phyloP scores from a whole-genome alignment of 2,113 vertebrate species.

The Tachysurus fulvidraco region DNA sequence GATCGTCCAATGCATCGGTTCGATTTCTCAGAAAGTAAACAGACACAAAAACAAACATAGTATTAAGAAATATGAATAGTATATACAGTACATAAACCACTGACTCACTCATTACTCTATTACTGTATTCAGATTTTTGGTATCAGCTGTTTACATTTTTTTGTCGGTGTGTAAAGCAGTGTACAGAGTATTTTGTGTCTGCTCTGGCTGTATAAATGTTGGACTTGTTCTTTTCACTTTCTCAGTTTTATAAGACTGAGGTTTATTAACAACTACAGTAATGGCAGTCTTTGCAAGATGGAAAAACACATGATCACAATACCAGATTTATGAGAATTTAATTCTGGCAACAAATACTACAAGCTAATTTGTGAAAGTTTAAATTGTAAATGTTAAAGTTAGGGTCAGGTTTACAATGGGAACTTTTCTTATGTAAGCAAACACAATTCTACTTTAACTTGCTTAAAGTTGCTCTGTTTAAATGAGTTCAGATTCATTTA shows the following conservation, averaged over 20 bases:
- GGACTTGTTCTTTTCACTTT: neutral
- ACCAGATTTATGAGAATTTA: neutral
- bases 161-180: too few relatives aligned
- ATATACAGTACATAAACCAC: neutral
- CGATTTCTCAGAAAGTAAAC: slow-evolving; percentile 37
- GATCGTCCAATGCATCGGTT: slow-evolving; percentile 31
- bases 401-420: neutral
- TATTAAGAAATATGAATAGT: neutral
- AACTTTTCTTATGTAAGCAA: neutral
- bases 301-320: neutral
- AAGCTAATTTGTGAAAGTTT: neutral
- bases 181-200: too few relatives aligned
- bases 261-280: neutral
- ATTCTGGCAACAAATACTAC: neutral
- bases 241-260: neutral
- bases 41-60: neutral
- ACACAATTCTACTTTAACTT: neutral
- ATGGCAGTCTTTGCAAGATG: neutral
- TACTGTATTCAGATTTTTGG: neutral
- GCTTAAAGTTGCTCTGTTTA: neutral
- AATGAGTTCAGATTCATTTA: neutral
- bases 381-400: neutral
- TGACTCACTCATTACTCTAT: neutral
- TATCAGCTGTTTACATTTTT: neutral
- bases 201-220: too few relatives aligned